phyloP scores from a whole-genome alignment of 2,888 invertebrate genomes.

The Acronicta leporina region DNA sequence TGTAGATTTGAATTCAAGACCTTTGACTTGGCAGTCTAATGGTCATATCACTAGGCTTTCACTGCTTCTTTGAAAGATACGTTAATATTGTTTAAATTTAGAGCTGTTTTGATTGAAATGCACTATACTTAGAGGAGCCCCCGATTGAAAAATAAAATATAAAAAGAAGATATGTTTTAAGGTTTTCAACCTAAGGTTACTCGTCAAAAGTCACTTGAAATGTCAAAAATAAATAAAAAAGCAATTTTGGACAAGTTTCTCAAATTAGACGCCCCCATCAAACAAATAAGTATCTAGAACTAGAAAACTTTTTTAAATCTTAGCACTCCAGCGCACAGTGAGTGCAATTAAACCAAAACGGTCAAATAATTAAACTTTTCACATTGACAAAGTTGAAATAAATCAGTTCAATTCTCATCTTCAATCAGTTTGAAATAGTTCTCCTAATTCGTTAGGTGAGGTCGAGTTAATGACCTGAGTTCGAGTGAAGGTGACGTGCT shows the following conservation, averaged over 20 bases:
- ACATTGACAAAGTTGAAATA: conserved; percentile 41
- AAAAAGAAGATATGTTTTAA: no score
- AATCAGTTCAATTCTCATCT: conserved; percentile 44
- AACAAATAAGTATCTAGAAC: not conserved
- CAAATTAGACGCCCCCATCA: conserved; percentile 5
- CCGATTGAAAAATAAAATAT: no score
- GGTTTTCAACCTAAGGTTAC: no score
- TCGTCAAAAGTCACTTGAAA: no score
- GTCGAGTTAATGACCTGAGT: conserved; percentile 28
- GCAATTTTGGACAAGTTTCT: not conserved
- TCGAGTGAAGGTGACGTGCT: conserved; percentile 43
- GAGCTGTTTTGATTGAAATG: no score
- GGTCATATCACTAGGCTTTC: no score
- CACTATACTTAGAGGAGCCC: no score
- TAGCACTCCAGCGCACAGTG: conserved; percentile 6
- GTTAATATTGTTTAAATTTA: no score
- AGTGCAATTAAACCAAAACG: conserved; percentile 31
- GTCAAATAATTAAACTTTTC: conserved; percentile 45
- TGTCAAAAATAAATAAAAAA: no score
- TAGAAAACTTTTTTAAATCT: conserved; percentile 15
- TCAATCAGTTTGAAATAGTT: conserved; percentile 49
- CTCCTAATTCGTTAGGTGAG: conserved; percentile 49
- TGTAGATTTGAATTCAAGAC: no score
- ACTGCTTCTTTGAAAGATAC: no score
- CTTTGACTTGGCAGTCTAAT: no score